Evolutionary conservation across 2,797 vertebrate species (phyloP).

Genomic region (Apodemus agrarius): DNA sequence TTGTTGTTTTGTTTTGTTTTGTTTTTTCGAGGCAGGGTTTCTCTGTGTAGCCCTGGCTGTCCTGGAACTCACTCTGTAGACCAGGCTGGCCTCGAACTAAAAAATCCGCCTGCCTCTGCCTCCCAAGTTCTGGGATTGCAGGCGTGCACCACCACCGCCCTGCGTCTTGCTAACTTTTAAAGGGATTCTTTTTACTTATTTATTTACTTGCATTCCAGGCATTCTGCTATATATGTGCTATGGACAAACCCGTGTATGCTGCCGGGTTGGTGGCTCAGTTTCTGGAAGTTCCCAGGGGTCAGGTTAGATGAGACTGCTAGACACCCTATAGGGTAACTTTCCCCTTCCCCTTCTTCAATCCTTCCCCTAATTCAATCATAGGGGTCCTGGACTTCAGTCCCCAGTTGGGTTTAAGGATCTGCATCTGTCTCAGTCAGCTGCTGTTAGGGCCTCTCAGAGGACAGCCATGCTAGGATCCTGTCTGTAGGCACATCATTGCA

Average conservation of each 20-base stretch:
- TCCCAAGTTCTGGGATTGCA: too few relatives aligned
- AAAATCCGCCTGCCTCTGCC: too few relatives aligned
- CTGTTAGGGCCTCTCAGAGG: neutral
- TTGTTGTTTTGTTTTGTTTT: too few relatives aligned
- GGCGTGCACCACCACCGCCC: too few relatives aligned
- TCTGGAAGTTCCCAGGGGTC: neutral
- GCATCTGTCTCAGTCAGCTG: neutral
- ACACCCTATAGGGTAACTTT: neutral
- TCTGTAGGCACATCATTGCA: neutral
- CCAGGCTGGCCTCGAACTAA: too few relatives aligned
- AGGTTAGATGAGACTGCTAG: neutral
- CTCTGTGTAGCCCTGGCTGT: too few relatives aligned
- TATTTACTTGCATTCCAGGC: neutral
- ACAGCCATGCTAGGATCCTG: neutral
- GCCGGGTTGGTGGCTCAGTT: neutral
- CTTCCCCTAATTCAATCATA: neutral
- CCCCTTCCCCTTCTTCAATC: neutral
- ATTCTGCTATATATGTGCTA: neutral
- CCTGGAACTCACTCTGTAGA: too few relatives aligned
- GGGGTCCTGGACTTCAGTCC: neutral
- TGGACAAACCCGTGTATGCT: neutral
- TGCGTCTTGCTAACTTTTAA: neutral
- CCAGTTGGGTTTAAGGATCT: neutral
- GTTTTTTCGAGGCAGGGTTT: too few relatives aligned
- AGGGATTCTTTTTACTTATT: neutral